Conservation (phyloP, 2,797 vertebrate species). For the Muscicapa striata region DNA sequence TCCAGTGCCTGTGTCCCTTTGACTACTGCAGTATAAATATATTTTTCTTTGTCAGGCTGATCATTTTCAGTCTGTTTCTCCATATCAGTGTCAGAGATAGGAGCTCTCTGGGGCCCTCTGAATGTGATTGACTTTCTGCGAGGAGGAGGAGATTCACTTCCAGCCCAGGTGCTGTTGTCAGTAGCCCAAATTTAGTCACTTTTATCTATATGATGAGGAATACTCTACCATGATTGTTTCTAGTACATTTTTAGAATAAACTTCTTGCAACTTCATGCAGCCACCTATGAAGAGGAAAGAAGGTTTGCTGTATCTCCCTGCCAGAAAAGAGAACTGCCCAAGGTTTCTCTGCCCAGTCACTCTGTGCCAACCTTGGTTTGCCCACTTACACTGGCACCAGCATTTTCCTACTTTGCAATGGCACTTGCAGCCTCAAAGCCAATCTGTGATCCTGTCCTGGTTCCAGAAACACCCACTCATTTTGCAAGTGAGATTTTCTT, state of each 20-base stretch:
- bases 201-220: slow-evolving; percentile 34
- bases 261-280: background rate
- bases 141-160: slow-evolving; percentile 25
- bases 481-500: background rate
- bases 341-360: background rate
- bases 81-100: slow-evolving; percentile 14
- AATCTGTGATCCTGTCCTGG: background rate
- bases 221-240: background rate
- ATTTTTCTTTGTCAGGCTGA: slow-evolving; percentile 34
- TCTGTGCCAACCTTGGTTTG: slow-evolving; percentile 31
- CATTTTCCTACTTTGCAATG: background rate
- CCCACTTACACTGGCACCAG: background rate
- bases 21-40: background rate
- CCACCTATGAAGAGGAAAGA: background rate
- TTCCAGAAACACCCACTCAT: background rate
- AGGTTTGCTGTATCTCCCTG: background rate
- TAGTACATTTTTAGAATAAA: slow-evolving; percentile 13
- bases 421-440: background rate
- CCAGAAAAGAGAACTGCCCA: background rate
- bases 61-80: slow-evolving; percentile 48
- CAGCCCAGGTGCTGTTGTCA: slow-evolving; percentile 20
- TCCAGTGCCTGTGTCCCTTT: background rate
- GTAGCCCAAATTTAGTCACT: slow-evolving; percentile 50
- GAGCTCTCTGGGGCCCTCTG: slow-evolving; percentile 23
- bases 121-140: slow-evolving; percentile 51